Evolutionary conservation across 2,113 vertebrate genomes (phyloP).

Genomic region (Formicarius rufipectus): DNA sequence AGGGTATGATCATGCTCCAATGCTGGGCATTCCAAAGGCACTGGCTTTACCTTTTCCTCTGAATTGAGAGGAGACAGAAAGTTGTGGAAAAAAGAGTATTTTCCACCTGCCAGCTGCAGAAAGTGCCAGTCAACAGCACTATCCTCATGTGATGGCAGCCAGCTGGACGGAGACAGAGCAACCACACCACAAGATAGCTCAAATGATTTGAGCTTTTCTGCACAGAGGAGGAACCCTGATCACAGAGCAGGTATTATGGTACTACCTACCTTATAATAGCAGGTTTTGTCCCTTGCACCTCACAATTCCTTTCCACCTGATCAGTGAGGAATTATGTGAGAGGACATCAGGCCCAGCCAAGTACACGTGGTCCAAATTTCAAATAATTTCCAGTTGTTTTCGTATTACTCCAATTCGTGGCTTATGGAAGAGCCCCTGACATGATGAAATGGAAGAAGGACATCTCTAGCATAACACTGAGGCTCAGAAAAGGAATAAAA

Average conservation of each 20-base stretch:
- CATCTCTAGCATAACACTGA: not conserved
- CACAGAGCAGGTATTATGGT: not conserved
- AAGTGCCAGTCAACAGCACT: not conserved
- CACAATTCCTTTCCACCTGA: not conserved
- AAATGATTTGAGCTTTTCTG: not conserved
- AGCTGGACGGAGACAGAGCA: not conserved
- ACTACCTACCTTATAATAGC: not conserved
- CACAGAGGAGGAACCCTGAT: not conserved
- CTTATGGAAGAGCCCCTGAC: not conserved
- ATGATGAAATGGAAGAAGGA: not conserved
- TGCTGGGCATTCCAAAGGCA: fast-evolving
- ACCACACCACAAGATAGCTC: not conserved
- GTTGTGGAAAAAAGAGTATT: not conserved
- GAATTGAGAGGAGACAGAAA: not conserved
- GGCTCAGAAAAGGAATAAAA: not conserved
- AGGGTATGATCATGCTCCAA: not conserved
- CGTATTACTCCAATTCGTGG: not conserved
- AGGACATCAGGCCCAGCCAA: not conserved
- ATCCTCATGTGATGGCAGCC: not conserved
- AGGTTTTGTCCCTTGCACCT: not conserved
- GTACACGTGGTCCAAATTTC: not conserved
- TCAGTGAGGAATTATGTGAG: not conserved
- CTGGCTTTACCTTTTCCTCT: not conserved
- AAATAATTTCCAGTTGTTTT: not conserved
- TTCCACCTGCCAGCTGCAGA: not conserved